A percentile compares a stretch with the other conserved stretches of the same genome.
Evolutionary conservation across 2,113 vertebrate species (phyloP).

Genomic region (Eonycteris spelaea): DNA sequence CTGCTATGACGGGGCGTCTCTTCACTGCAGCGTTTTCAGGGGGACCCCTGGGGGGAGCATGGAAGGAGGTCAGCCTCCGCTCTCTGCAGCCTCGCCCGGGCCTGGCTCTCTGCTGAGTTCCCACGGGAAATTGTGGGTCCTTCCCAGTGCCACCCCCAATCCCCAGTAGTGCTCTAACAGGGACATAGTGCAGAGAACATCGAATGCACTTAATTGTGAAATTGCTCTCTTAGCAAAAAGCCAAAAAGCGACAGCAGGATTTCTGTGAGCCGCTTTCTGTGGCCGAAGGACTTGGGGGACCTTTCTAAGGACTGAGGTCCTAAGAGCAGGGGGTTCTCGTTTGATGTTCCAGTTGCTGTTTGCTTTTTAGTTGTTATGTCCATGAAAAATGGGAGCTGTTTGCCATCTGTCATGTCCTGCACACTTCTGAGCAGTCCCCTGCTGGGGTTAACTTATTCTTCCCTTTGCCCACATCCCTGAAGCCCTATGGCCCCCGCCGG

Average conservation of each 20-base stretch:
- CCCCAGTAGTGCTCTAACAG: not conserved
- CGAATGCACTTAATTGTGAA: not conserved
- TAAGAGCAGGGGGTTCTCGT: not conserved
- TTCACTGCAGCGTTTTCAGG: constrained; percentile 48
- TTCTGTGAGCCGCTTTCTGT: not conserved
- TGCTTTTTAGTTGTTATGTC: not conserved
- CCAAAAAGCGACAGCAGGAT: not conserved
- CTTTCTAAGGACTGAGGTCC: not conserved
- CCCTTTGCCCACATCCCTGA: not conserved
- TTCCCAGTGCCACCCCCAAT: not conserved
- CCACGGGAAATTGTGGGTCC: not conserved
- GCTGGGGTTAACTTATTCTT: not conserved
- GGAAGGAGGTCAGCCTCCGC: not conserved
- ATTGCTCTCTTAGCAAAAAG: not conserved
- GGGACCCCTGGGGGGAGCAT: not conserved
- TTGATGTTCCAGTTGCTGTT: not conserved
- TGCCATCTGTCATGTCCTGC: not conserved
- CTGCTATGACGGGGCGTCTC: constrained; percentile 43
- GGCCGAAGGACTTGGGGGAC: not conserved
- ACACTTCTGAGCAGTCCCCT: not conserved
- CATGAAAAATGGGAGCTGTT: not conserved
- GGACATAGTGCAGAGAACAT: not conserved
- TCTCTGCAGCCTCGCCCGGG: not conserved
- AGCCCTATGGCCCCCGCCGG: not conserved
- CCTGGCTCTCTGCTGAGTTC: not conserved